Evolutionary conservation across 2,888 invertebrate species (phyloP).

Genomic region (Troides aeacus): DNA sequence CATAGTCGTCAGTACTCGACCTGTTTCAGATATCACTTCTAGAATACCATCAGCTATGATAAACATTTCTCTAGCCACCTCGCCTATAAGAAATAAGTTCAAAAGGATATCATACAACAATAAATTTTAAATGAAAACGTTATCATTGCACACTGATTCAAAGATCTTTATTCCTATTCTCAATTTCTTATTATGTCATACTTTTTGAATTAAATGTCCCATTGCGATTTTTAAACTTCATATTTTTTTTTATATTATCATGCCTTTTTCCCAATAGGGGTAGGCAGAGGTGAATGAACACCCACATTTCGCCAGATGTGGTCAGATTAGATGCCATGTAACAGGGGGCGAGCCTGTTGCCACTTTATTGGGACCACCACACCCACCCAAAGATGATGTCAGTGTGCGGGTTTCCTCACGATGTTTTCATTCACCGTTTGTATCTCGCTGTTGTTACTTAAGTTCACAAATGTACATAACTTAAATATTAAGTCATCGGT

Average conservation of each 20-base stretch:
- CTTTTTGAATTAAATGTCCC: neutral
- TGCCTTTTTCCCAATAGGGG: no score
- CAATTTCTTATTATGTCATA: neutral
- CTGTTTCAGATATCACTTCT: constrained; percentile 96
- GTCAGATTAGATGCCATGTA: no score
- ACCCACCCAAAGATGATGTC: no score
- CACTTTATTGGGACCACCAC: no score
- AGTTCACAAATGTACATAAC: no score
- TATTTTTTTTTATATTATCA: neutral
- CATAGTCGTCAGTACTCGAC: constrained; percentile 96
- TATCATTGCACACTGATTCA: neutral
- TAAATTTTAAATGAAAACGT: neutral
- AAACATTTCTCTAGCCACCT: constrained; percentile 98
- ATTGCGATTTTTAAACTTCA: neutral
- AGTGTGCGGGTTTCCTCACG: no score
- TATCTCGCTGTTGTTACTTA: no score
- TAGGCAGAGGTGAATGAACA: no score
- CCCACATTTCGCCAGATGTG: no score
- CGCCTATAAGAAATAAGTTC: constrained; percentile 62
- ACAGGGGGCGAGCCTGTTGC: no score
- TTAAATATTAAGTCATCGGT: no score
- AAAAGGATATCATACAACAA: neutral
- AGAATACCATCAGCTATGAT: constrained; percentile 98
- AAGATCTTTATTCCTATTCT: neutral
- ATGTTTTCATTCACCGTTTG: no score